These are phyloP conservation scores for Sebastes diploproa DNA, from an alignment of 2,797 vertebrate species.

Conservation along the genomic window DNA sequence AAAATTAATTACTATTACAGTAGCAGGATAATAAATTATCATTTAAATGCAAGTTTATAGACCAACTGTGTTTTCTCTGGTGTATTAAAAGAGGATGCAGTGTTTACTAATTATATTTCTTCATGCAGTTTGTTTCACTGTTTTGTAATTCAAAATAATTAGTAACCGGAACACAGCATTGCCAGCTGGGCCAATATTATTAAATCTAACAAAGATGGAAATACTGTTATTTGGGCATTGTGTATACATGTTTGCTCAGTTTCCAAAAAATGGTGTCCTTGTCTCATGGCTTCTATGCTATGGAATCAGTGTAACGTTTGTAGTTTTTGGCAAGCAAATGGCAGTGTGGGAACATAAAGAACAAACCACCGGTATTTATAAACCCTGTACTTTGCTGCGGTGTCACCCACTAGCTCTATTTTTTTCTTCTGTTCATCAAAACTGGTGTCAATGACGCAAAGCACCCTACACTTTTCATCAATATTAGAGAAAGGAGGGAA, in stretches of 20 bases:
- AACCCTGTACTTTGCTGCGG: slow-evolving; percentile 35
- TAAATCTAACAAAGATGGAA: slow-evolving; percentile 24
- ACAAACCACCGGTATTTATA: slow-evolving; percentile 48
- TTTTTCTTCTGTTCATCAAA: slow-evolving; percentile 34
- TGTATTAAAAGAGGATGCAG: slow-evolving; percentile 5
- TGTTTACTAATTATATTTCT: slow-evolving; percentile 14
- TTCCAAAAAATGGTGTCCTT: slow-evolving; percentile 20
- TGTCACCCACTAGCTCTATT: slow-evolving; percentile 41
- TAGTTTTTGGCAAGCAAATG: slow-evolving; percentile 34
- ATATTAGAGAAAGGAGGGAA: slow-evolving; percentile 6
- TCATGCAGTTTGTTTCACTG: slow-evolving; percentile 26
- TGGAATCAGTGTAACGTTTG: slow-evolving; percentile 30
- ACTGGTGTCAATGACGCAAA: slow-evolving; percentile 30
- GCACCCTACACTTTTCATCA: not conserved
- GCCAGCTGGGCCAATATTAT: slow-evolving; percentile 24
- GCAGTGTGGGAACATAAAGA: slow-evolving; percentile 45
- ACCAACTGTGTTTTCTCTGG: not conserved
- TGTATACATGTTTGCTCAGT: slow-evolving; percentile 28
- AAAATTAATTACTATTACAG: slow-evolving; percentile 20
- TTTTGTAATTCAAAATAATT: slow-evolving; percentile 6
- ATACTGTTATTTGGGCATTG: slow-evolving; percentile 12
- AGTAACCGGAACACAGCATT: slow-evolving; percentile 14
- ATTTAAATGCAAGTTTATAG: slow-evolving; percentile 22
- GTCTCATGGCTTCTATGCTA: slow-evolving; percentile 31
- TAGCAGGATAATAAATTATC: slow-evolving; percentile 1